phyloP scores from a whole-genome alignment of 2,797 vertebrate genomes.

The Rhinatrema bivittatum region DNA sequence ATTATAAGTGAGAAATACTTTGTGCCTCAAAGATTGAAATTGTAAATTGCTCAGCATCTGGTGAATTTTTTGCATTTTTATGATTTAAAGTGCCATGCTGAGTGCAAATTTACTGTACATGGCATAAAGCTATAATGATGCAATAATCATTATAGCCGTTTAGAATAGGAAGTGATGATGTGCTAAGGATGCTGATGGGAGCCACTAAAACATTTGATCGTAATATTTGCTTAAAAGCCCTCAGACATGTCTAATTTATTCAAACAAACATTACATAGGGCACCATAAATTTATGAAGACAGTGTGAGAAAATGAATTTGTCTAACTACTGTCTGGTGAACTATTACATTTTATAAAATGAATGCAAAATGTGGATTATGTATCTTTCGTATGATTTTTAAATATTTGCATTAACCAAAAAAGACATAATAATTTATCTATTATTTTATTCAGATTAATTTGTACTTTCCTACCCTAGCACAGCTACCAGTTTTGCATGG shows the following conservation, averaged over 20 bases:
- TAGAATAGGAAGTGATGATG: slow-evolving; percentile 3
- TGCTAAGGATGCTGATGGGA: slow-evolving; percentile 17
- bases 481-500: too few species aligned
- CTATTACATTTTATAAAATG: slow-evolving; percentile 1
- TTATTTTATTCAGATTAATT: too few species aligned
- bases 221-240: slow-evolving; percentile 19
- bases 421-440: too few species aligned
- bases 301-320: background rate
- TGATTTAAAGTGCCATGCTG: slow-evolving; percentile 13
- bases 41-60: slow-evolving; percentile 17
- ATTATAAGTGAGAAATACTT: slow-evolving; percentile 6
- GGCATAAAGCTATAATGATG: slow-evolving; percentile 13
- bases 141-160: slow-evolving; percentile 22
- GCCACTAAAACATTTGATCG: slow-evolving; percentile 13
- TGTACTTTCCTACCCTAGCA: too few species aligned
- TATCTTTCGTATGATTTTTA: too few species aligned
- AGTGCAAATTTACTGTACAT: slow-evolving; percentile 9
- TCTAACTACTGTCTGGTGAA: background rate
- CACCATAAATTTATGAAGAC: background rate
- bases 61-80: slow-evolving; percentile 22
- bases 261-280: background rate
- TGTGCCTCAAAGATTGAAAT: slow-evolving; percentile 6
- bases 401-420: too few species aligned
- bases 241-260: slow-evolving; percentile 19
- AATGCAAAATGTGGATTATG: too few species aligned